Evolutionary conservation across 1,140 invertebrate genomes (phyloP).

Genomic region (Megathymus violae): DNA sequence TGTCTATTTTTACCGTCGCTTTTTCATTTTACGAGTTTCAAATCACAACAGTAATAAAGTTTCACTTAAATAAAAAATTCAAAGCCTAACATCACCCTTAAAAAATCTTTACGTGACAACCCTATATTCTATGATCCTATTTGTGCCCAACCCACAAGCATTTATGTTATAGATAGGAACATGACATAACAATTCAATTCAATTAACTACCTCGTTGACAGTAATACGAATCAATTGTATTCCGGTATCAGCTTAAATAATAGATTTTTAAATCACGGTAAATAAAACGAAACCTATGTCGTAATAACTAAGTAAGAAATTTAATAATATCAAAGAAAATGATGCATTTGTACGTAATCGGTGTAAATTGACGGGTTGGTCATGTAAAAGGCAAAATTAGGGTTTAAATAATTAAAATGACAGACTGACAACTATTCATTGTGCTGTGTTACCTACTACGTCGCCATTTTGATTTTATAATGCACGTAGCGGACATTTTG

Average conservation of each 20-base stretch:
- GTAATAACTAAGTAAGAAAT: constrained; percentile 12
- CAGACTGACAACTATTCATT: background rate
- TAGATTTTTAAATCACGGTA: constrained; percentile 14
- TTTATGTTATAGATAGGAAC: too few relatives aligned
- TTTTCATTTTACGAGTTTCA: too few relatives aligned
- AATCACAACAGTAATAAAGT: too few relatives aligned
- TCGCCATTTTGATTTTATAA: constrained; percentile 16
- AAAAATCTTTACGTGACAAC: too few relatives aligned
- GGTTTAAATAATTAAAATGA: constrained; percentile 19
- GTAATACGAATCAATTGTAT: background rate
- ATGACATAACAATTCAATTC: background rate
- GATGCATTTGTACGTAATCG: background rate
- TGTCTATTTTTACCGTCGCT: too few relatives aligned
- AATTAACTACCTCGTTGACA: constrained; percentile 10
- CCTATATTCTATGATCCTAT: too few relatives aligned
- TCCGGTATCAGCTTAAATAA: constrained; percentile 7
- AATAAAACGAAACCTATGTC: constrained; percentile 9
- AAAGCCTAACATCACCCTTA: too few relatives aligned
- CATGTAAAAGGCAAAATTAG: constrained; percentile 14
- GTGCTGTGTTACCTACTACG: background rate
- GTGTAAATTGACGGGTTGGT: constrained; percentile 1
- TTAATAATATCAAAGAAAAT: constrained; percentile 5
- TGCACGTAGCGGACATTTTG: background rate
- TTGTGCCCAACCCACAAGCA: too few relatives aligned
- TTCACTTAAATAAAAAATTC: too few relatives aligned